These are phyloP conservation scores for Podarcis lilfordi DNA, from an alignment of 2,797 vertebrate genomes.

Conservation along the genomic window DNA sequence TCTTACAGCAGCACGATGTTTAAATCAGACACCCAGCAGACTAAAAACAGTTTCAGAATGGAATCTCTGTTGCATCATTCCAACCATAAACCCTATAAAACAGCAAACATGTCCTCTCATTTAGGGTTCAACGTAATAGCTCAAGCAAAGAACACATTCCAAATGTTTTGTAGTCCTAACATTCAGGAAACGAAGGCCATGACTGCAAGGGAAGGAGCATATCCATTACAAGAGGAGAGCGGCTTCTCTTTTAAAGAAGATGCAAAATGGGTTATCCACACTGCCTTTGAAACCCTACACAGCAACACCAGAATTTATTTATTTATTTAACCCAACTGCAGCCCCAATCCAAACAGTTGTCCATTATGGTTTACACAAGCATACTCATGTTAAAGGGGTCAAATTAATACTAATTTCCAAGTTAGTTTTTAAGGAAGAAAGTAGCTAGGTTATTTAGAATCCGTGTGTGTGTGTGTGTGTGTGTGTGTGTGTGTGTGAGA, in stretches of 20 bases:
- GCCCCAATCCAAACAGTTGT: too few species aligned
- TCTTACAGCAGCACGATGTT: constrained; percentile 10
- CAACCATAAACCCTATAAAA: neutral
- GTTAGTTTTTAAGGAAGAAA: neutral
- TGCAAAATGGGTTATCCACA: neutral
- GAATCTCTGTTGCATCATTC: neutral
- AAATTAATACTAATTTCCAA: neutral
- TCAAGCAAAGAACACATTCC: neutral
- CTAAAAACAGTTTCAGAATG: constrained; percentile 10
- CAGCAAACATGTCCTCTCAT: neutral
- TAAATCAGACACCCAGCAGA: constrained; percentile 24
- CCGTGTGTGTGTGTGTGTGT: neutral
- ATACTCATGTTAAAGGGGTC: too few species aligned
- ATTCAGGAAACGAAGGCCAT: neutral
- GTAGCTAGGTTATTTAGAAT: neutral
- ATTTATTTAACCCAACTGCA: too few species aligned
- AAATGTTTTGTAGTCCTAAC: neutral
- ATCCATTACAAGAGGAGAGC: neutral
- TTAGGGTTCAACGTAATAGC: too few species aligned
- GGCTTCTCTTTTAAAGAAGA: neutral
- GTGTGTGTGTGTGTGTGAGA: too few species aligned
- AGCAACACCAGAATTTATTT: too few species aligned
- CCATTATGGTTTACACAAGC: too few species aligned
- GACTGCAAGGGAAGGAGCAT: neutral
- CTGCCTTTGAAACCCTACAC: neutral